Base-by-base conservation (phyloP, 2,113 vertebrate genomes). In the Chitala chitala region DNA sequence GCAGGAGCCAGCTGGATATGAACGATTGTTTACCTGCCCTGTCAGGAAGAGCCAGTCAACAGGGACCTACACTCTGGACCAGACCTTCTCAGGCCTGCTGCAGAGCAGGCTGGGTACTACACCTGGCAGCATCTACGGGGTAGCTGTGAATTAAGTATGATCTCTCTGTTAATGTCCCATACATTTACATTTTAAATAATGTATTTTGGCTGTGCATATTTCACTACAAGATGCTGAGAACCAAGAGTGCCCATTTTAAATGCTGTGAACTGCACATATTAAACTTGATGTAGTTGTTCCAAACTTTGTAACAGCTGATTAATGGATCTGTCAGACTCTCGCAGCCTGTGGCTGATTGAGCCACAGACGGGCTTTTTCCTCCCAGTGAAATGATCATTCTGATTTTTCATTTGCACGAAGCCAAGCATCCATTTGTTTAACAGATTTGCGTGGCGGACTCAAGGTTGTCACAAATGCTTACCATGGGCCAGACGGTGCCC, bases 391-490 rank as follows among this genome's bases (percentile, higher is more conserved):
- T 40, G 22, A 40, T 42, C 42, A 5, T 5, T 31, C 44, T 44
- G n/a, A 56, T 44, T 24, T 69, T 69, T 69, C 26, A 71, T 40
- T 71, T 53, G 69, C 33, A 22, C 51, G 17, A 24, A 5, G 36
- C 13, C 24, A 3, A 15, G n/a, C 10, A 17, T 29, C 13, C 38
- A 54, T 72, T 54, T 4, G 38, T 44, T 31, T 33, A 46, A 46
- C 24, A 33, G 24, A 59, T 44, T 3, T 7, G 15, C 5, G 24
- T 20, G 31, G 76, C 53, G 33, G 73, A 56, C 22, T 40, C 22
- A n/a, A 77, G 84, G 87, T 77, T 82, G 70, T 86, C 77, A 77
- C 78, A 83, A n/a, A n/a, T n/a, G n/a, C n/a, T n/a, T n/a, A n/a
- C n/a, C n/a, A 81, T 75, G 51, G 64, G 74, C 48, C 71, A 81